phyloP scores from a whole-genome alignment of 2,797 vertebrate genomes.

The Fistularia tabacaria region DNA sequence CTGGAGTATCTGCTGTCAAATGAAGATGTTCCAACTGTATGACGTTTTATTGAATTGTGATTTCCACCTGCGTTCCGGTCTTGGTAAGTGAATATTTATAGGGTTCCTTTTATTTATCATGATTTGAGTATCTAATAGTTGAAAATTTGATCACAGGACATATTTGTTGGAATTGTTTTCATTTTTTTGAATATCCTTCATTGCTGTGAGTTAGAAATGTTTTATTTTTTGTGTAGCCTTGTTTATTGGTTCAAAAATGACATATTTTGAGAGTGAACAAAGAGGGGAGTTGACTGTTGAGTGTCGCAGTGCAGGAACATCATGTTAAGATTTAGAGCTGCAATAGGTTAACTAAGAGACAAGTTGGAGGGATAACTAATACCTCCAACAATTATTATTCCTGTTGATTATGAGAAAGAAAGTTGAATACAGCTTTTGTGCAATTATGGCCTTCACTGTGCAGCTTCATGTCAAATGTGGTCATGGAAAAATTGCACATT shows the following conservation, averaged over 20 bases:
- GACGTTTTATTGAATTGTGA: conserved; percentile 4
- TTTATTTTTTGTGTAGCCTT: not conserved
- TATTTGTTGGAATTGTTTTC: no score
- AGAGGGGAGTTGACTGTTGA: conserved; percentile 27
- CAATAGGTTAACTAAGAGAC: conserved; percentile 39
- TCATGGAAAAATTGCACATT: no score
- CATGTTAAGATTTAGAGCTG: not conserved
- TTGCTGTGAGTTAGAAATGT: no score
- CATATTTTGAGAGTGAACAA: conserved; percentile 37
- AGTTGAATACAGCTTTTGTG: no score
- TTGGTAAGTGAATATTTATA: conserved; percentile 8
- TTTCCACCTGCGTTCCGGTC: not conserved
- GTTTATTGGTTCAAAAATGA: not conserved
- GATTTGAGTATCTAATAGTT: no score
- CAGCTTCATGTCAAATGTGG: no score
- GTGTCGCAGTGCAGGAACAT: conserved; percentile 61
- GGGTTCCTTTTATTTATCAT: not conserved
- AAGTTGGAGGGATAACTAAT: no score
- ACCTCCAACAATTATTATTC: no score
- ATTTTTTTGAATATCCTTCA: no score
- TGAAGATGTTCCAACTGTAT: conserved; percentile 9
- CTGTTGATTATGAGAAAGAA: no score
- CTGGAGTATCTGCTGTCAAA: conserved; percentile 1
- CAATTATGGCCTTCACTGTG: no score
- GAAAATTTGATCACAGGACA: no score